Base-by-base conservation (phyloP, 2,797 vertebrate genomes). In the Pangasius djambal region DNA sequence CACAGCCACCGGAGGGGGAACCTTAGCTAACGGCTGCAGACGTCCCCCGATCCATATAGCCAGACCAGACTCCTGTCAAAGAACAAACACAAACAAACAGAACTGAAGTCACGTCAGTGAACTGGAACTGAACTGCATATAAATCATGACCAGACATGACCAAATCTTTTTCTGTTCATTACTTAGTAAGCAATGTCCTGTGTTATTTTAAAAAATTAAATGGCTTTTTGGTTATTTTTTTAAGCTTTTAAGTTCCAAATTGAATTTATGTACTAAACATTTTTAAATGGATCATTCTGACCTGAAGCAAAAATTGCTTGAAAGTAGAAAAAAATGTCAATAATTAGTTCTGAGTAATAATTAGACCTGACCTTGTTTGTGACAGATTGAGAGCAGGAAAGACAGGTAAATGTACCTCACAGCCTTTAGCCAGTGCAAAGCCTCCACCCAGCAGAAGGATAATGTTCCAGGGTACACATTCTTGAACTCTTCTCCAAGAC, bases 361-460 rank as follows among this genome's bases (percentile, higher is more conserved):
- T 37, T 37, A 37, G 37, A 37, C 40, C 31, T 61, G 55, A 13
- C 8, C 9, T 18, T 82, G 25, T 44, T 22, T 52, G 20, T 31
- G 25, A 25, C 12, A 65, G 25, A 63, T 16, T 15, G 12, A 48
- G 15, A n/a, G 52, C 15, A 57, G 31, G 31, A 81, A 57, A 82
- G 20, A 20, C 28, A 65, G 22, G 37, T 85, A 55, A 79, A 3
- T 82, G 90, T 95, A 99, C 98, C 98, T 99, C 98, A 63, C 98
- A 99, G 84, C 96, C 98, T 93, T 98, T 99, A 50, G 98, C 98
- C 98, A 99, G 98, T 75, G 98, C 98, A 1, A 99, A 99, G 87
- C 98, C 98, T 0, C 98, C 98, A 90, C 98, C 98, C 0, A 99
- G 96, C 89, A 99, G 94, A 87, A 99, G 94, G 88, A 99, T 97